Percentiles rank a stretch among this genome's conserved stretches.
These are phyloP conservation scores for Actinia tenebrosa DNA, from an alignment of 64 coral and sea anemone genomes.

Conservation along the genomic window DNA sequence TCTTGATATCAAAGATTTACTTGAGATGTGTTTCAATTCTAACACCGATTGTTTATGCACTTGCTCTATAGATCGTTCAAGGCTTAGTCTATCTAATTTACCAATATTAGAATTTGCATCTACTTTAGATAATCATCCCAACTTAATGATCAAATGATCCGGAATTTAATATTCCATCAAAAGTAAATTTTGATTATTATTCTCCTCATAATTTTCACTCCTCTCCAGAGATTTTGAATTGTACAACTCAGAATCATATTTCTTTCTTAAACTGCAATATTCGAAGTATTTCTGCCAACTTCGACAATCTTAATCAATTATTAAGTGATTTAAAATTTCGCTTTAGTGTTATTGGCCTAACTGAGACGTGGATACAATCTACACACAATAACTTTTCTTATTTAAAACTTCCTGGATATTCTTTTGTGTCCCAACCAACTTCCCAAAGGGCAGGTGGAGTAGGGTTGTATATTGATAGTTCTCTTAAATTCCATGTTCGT, in stretches of 20 bases:
- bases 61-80: background rate
- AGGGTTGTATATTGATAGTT: background rate
- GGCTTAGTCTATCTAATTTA: background rate
- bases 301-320: background rate
- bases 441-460: background rate
- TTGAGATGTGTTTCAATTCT: background rate
- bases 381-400: background rate
- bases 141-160: background rate
- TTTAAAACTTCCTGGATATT: background rate
- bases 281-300: background rate
- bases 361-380: conserved; percentile 19
- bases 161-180: background rate
- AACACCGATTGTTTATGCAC: background rate
- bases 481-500: background rate
- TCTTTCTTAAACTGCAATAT: background rate
- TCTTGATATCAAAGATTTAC: no score
- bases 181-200: background rate
- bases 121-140: background rate
- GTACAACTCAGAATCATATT: background rate
- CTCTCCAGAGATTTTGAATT: background rate
- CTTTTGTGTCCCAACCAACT: background rate
- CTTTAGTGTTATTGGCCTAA: conserved; percentile 23
- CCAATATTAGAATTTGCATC: background rate
- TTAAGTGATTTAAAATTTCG: conserved; percentile 28
- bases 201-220: background rate